Base-by-base conservation (phyloP, 2,113 vertebrate genomes). In the Pipra filicauda region DNA sequence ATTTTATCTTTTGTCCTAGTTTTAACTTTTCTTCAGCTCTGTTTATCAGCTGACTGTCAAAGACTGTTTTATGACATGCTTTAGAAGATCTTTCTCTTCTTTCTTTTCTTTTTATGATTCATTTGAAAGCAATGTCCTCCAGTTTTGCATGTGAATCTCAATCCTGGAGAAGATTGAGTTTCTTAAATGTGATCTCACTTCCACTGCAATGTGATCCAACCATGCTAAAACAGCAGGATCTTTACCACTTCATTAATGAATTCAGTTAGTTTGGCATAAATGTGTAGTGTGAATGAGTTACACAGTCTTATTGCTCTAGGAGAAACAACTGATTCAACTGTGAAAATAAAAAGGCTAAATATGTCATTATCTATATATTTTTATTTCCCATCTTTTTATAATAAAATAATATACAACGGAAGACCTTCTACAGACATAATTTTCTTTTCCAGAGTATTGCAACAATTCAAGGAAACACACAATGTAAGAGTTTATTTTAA, bases 11-110 rank as follows among this genome's bases (percentile, higher is more conserved):
- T 84, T 86, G 75, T 83, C 83, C 64, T 80, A 62, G 37, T 95
- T 93, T 70, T 89, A 72, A 48, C 57, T 92, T 89, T 85, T 88
- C 57, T 82, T 76, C 49, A 79, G 31, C 59, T 90, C 37, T 80
- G 43, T 92, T 97, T 93, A 92, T 90, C 79, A 93, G 64, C 46
- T 85, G 74, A 37, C 28, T 85, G 96, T 80, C 85, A 93, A 85
- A 88, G 28, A 21, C 31, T 88, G 39, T 76, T 94, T 93, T 94
- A 90, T 13, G 3, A 66, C 49, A 66, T 51, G 19, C 59, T 83
- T 79, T 61, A 82, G 35, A 73, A 76, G 58, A 82, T 69, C 19
- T 65, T 83, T 70, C 43, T 43, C 1, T 1, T 55, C 30, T 51
- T 44, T 69, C 13, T 86, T 44, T 52, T 31, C 37, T 41, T 41